Evolutionary conservation across 1,140 invertebrate species (phyloP).

Genomic region (Drosophila rhopaloa): DNA sequence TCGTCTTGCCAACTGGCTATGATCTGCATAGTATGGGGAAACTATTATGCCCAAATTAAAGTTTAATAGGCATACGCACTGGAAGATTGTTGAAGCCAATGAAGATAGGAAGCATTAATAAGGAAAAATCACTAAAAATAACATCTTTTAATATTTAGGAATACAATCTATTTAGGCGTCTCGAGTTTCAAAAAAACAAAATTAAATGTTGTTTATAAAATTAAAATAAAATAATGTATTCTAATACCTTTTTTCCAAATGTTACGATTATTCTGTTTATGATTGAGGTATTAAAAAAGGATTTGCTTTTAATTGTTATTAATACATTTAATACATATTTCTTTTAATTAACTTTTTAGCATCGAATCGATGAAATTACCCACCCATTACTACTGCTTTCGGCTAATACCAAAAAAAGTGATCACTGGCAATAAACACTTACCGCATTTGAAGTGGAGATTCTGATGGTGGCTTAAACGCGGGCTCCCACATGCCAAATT

Average conservation of each 20-base stretch:
- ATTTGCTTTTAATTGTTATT: background rate
- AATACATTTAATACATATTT: background rate
- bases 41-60: conserved; percentile 20
- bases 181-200: too few species aligned
- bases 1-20: background rate
- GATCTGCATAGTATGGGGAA: conserved; percentile 23
- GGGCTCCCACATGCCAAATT: conserved; percentile 15
- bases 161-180: too few species aligned
- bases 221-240: too few species aligned
- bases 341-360: background rate
- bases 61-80: background rate
- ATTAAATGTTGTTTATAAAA: background rate
- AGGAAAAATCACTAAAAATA: background rate
- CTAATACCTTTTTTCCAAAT: too few species aligned
- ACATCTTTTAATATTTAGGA: too few species aligned
- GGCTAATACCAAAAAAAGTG: conserved; percentile 4
- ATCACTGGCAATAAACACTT: conserved; percentile 15
- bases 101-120: background rate
- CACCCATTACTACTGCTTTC: conserved; percentile 10
- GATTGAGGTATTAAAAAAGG: too few species aligned
- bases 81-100: background rate
- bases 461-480: conserved; percentile 17
- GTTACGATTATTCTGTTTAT: too few species aligned
- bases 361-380: background rate
- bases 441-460: conserved; percentile 2